Conservation (phyloP, 92 coral and sea anemone genomes). For the Porites divaricata region DNA sequence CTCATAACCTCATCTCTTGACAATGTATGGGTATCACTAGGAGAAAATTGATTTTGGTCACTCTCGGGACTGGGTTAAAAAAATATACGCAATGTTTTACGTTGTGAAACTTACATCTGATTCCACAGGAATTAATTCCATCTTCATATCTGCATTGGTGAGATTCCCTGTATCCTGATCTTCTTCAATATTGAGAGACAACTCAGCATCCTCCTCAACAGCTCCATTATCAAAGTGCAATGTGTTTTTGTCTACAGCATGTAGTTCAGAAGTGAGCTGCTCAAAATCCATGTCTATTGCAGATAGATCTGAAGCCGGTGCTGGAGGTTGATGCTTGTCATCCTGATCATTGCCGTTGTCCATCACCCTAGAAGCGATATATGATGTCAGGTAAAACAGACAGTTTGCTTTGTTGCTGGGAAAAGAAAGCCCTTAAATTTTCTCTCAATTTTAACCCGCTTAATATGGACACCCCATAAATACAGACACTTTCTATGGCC, state of each 20-base stretch:
- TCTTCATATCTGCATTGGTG: background rate
- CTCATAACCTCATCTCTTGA: too few relatives aligned
- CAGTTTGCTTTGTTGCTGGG: too few relatives aligned
- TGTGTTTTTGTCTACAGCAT: background rate
- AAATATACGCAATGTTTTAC: too few relatives aligned
- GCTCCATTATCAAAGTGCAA: background rate
- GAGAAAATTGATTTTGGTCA: too few relatives aligned
- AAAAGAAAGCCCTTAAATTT: too few relatives aligned
- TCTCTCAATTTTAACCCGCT: too few relatives aligned
- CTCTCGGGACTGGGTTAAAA: too few relatives aligned
- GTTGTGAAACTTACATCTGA: constrained; percentile 18
- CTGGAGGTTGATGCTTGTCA: background rate
- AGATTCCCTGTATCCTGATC: background rate
- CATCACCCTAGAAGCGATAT: constrained; percentile 16
- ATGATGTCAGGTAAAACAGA: too few relatives aligned
- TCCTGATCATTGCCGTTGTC: background rate
- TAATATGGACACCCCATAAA: too few relatives aligned
- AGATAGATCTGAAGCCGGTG: background rate
- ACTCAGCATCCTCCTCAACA: background rate
- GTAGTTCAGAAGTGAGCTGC: background rate
- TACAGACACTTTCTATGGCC: too few relatives aligned
- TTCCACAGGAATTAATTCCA: background rate
- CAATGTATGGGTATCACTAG: too few relatives aligned
- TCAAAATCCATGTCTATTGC: constrained; percentile 6
- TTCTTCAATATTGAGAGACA: background rate